phyloP scores from a whole-genome alignment of 2,888 invertebrate genomes.

The Drosophila peninsularis region DNA sequence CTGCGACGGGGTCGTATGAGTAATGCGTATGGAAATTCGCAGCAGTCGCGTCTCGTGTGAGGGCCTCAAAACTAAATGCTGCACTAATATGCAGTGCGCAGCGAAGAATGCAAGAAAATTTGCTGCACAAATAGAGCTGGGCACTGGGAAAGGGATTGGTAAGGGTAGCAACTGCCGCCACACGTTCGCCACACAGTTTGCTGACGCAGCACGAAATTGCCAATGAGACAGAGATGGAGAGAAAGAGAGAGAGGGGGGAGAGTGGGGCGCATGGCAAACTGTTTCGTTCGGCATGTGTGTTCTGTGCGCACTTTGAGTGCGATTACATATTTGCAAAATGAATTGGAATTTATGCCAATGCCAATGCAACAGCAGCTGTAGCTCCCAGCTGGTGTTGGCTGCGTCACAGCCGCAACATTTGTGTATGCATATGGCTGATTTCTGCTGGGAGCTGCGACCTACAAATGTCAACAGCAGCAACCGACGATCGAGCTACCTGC shows the following conservation, averaged over 20 bases:
- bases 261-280: not conserved
- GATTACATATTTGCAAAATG: conserved; percentile 79
- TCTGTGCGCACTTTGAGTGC: conserved; percentile 64
- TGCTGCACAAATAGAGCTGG: conserved; percentile 27
- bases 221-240: conserved; percentile 11
- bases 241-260: not conserved
- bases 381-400: conserved; percentile 17
- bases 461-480: conserved; percentile 43
- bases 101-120: conserved; percentile 17
- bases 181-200: conserved; percentile 73
- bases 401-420: conserved; percentile 38
- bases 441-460: conserved; percentile 47
- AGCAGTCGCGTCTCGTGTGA: conserved; percentile 24
- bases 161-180: conserved; percentile 8
- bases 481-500: conserved; percentile 11
- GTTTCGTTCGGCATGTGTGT: conserved; percentile 45
- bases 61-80: conserved; percentile 43
- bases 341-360: conserved; percentile 70
- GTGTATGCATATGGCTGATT: conserved; percentile 60
- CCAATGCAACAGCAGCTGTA: conserved; percentile 23
- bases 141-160: conserved; percentile 1
- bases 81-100: conserved; percentile 24
- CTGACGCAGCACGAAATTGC: conserved; percentile 42
- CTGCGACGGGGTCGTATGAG: conserved; percentile 25
- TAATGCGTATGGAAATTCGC: conserved; percentile 19